Evolutionary conservation across 2,797 vertebrate species (phyloP).

Genomic region (Myotis daubentonii): DNA sequence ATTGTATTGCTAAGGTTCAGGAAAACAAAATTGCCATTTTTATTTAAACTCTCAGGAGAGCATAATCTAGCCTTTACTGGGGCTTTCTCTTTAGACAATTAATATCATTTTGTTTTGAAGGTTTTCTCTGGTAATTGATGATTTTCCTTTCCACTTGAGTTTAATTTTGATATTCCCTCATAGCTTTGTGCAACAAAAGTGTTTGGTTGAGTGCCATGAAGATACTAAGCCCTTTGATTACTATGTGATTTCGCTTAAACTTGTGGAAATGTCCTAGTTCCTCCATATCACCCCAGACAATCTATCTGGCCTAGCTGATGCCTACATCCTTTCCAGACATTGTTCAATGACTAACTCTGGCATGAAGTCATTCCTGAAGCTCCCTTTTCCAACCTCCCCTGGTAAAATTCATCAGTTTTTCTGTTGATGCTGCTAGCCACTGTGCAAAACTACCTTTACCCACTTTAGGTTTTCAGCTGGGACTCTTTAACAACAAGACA

Average conservation of each 20-base stretch:
- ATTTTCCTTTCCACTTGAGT: neutral
- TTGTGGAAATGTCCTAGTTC: neutral
- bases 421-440: neutral
- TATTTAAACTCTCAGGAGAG: slow-evolving; percentile 31
- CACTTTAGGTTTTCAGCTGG: neutral
- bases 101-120: slow-evolving; percentile 35
- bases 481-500: neutral
- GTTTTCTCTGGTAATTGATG: neutral
- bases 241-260: neutral
- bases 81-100: slow-evolving; percentile 25
- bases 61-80: neutral
- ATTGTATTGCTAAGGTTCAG: neutral
- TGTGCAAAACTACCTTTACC: neutral
- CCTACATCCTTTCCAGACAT: neutral
- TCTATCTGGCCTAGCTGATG: neutral
- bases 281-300: neutral
- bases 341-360: neutral
- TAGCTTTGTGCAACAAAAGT: neutral
- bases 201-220: neutral
- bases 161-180: slow-evolving; percentile 41
- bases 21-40: neutral
- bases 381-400: neutral
- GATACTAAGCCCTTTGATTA: neutral
- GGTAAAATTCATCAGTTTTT: neutral
- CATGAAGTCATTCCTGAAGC: neutral